Evolutionary conservation across 2,113 vertebrate genomes (phyloP).

Genomic region (Taxidea taxus): DNA sequence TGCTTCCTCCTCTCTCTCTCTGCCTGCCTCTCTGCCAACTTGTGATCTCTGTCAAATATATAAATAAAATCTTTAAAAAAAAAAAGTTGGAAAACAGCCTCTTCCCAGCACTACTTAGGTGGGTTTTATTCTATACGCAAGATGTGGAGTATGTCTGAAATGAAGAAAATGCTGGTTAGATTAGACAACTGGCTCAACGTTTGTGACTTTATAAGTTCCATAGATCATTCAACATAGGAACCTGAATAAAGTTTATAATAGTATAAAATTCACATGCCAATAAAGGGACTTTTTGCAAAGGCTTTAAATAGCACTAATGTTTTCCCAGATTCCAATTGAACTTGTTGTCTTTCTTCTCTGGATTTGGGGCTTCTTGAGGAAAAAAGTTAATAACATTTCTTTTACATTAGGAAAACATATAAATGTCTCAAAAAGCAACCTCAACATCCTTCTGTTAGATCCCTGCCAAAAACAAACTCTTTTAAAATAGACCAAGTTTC

Average conservation of each 20-base stretch:
- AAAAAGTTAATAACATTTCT: slow-evolving; percentile 37
- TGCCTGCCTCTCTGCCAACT: too few species aligned
- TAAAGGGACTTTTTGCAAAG: slow-evolving; percentile 40
- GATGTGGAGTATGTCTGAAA: not conserved
- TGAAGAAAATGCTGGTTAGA: not conserved
- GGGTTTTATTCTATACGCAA: not conserved
- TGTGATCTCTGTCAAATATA: too few species aligned
- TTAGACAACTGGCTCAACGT: not conserved
- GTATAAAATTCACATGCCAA: not conserved
- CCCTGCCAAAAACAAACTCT: not conserved
- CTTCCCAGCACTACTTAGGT: not conserved
- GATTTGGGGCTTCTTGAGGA: slow-evolving; percentile 12
- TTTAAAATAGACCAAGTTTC: slow-evolving; percentile 47
- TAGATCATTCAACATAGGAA: not conserved
- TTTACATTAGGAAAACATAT: slow-evolving; percentile 36
- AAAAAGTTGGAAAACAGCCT: not conserved
- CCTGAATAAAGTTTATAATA: slow-evolving; percentile 47
- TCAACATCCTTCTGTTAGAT: not conserved
- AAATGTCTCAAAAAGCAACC: slow-evolving; percentile 45
- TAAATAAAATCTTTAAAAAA: too few species aligned
- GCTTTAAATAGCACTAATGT: slow-evolving; percentile 45
- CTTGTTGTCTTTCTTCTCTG: not conserved
- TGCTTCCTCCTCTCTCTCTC: too few species aligned
- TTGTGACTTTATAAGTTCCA: not conserved
- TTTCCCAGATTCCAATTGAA: slow-evolving; percentile 45